Conservation (phyloP, 2,113 vertebrate genomes). For the Petaurus breviceps region DNA sequence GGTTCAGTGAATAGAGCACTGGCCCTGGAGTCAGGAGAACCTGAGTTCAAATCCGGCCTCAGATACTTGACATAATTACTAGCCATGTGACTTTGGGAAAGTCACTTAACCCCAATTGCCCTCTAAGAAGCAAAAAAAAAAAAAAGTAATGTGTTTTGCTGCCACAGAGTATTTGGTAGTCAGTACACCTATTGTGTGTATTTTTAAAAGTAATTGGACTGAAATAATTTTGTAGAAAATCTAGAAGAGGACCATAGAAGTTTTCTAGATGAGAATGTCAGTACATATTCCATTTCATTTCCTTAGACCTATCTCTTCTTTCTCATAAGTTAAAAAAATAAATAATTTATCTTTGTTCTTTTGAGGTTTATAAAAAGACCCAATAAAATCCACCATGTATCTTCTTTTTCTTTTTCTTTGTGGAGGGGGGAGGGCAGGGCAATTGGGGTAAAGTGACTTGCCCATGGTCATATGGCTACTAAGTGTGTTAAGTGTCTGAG, state of each 20-base stretch:
- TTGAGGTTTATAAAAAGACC: constrained; percentile 64
- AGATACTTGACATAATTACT: too few species aligned
- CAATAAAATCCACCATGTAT: constrained; percentile 48
- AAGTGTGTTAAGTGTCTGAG: too few species aligned
- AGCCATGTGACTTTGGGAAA: too few species aligned
- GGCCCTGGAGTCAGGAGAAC: too few species aligned
- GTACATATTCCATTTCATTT: constrained; percentile 51
- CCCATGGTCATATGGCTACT: too few species aligned
- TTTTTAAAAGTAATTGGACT: constrained; percentile 76
- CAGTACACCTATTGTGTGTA: constrained; percentile 68
- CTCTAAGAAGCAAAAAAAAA: too few species aligned
- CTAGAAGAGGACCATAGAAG: constrained; percentile 67
- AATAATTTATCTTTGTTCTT: constrained; percentile 67
- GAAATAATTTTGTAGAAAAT: constrained; percentile 76
- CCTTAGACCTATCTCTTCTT: constrained; percentile 16
- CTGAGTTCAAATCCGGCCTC: too few species aligned
- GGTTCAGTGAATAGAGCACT: too few species aligned
- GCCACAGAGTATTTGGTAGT: constrained; percentile 48
- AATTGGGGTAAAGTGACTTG: too few species aligned
- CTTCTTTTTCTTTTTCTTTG: neutral
- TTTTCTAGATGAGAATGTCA: constrained; percentile 58
- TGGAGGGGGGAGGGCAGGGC: too few species aligned
- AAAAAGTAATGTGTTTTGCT: constrained; percentile 17
- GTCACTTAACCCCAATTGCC: too few species aligned
- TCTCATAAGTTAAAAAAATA: constrained; percentile 56